Percentiles rank a stretch among this genome's conserved stretches.
Conservation (phyloP, 1,140 invertebrate genomes). For the Apocrypta bakeri region DNA sequence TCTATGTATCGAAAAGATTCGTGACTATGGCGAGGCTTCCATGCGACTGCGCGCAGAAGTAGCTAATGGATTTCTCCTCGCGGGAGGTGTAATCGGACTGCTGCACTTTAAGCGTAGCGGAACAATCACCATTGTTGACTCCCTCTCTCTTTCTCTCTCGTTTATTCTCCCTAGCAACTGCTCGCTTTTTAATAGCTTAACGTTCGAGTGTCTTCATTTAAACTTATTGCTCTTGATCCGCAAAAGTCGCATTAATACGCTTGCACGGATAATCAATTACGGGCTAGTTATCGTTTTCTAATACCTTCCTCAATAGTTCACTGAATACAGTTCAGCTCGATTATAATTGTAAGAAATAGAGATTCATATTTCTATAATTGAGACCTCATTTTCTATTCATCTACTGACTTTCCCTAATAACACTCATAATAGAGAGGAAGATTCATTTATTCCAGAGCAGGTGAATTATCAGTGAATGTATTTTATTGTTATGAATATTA, state of each 20-base stretch:
- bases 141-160: background rate
- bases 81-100: background rate
- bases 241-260: background rate
- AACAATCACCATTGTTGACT: slow-evolving; percentile 8
- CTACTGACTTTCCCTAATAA: too few species aligned
- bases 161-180: background rate
- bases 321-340: too few species aligned
- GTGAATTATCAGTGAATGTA: too few species aligned
- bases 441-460: too few species aligned
- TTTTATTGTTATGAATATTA: too few species aligned
- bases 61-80: background rate
- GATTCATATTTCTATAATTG: too few species aligned
- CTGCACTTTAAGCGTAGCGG: background rate
- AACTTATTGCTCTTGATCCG: background rate
- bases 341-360: too few species aligned
- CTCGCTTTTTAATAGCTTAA: background rate
- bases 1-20: background rate
- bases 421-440: too few species aligned
- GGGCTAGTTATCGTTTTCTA: background rate
- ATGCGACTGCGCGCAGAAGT: background rate
- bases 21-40: background rate
- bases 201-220: background rate
- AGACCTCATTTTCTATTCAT: too few species aligned
- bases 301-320: background rate
- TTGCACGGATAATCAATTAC: background rate